Evolutionary conservation across 2,888 invertebrate species (phyloP), one percentile per base, ranked within the genome.

Genomic region (Sminthurides aquaticus): DNA sequence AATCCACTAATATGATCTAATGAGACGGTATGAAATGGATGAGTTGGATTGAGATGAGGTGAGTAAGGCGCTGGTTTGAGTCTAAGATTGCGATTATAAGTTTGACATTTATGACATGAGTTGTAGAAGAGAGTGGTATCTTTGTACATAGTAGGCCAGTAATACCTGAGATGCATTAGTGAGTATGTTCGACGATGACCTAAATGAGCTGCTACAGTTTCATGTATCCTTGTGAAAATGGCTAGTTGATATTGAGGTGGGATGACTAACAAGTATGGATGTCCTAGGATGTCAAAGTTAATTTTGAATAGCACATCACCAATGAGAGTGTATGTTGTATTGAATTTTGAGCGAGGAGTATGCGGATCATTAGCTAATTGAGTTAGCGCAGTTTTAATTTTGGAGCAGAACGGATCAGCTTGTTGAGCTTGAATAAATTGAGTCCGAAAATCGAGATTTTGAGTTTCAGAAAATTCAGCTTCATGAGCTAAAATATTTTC

Each of bases 121-220:
- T 52, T 22, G 20, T 22, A 52, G 20, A 20, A 52, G 8, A 18
- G 15, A 15, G 18, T 15, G 5, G 52, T 52, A 22, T 52, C 52
- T 52, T 52, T 52, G 22, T 43, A 43, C 43, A 43, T 43, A 15
- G 52, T 52, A 15, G 8, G 52, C 52, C 52, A 52, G 52, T 52
- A 52, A 52, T 20, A 52, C 5, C 52, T 8, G 15, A 52, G 20
- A 8, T 52, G 18, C 18, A 52, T 15, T 8, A 52, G 20, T 5
- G 22, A 22, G 20, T 52, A 20, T 20, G 52, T 52, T 22, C 52
- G 18, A 20, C 22, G 52, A 52, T 52, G 52, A 52, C 52, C 52
- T 5, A 52, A 20, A 52, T 52, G 52, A 52, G 52, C 18, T 5
- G 52, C 52, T 5, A 20, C 20, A 20, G 18, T 22, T 22, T 15